Percentiles rank a stretch among this genome's conserved stretches.
These are phyloP conservation scores for Bombyx huttoni DNA, from an alignment of 2,888 invertebrate species.

Conservation along the genomic window DNA sequence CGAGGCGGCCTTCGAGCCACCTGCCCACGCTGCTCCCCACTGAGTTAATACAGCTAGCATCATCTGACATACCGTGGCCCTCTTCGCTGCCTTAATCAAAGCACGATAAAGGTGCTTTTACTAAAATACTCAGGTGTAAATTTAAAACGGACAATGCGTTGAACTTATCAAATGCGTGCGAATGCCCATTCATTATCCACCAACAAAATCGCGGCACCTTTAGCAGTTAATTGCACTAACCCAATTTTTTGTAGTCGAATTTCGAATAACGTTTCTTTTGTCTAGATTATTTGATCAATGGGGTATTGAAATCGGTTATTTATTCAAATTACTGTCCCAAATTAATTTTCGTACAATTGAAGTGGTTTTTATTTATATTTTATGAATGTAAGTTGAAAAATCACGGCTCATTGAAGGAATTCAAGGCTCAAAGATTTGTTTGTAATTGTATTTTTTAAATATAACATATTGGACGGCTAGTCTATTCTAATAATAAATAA, in stretches of 20 bases:
- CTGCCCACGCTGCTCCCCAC: slow-evolving; percentile 35
- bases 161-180: slow-evolving; percentile 33
- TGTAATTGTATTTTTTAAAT: too few species aligned
- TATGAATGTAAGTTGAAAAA: too few species aligned
- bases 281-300: background rate
- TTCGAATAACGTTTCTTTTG: slow-evolving; percentile 10
- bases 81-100: slow-evolving; percentile 1
- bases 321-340: too few species aligned
- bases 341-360: too few species aligned
- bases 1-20: slow-evolving; percentile 53
- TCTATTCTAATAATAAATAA: too few species aligned
- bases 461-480: too few species aligned
- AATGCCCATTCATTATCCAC: slow-evolving; percentile 43
- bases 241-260: slow-evolving; percentile 24
- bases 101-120: slow-evolving; percentile 12
- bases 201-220: slow-evolving; percentile 42
- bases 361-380: too few species aligned
- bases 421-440: too few species aligned
- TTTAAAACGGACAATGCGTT: slow-evolving; percentile 16
- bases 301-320: slow-evolving; percentile 4
- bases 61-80: slow-evolving; percentile 3
- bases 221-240: slow-evolving; percentile 36
- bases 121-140: slow-evolving; percentile 10
- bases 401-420: too few species aligned
- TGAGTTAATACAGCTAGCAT: slow-evolving; percentile 8